Evolutionary conservation across 2,888 invertebrate species (phyloP).

Genomic region (Amiota minor): DNA sequence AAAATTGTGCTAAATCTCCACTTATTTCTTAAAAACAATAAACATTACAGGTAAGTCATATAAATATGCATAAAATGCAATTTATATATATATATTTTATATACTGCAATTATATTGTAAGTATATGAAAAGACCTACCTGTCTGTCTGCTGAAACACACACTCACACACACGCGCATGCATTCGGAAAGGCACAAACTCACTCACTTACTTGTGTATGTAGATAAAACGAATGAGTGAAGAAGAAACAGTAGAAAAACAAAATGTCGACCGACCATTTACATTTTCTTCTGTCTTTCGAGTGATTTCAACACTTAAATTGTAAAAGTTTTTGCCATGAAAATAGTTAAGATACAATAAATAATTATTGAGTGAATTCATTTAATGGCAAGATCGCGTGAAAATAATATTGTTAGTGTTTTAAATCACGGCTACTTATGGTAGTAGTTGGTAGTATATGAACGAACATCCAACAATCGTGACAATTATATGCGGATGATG

Average conservation of each 20-base stretch:
- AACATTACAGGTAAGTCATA: slow-evolving; percentile 51
- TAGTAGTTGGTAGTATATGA: no score
- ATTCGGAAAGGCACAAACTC: not conserved
- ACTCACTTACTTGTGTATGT: slow-evolving; percentile 33
- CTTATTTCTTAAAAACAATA: no score
- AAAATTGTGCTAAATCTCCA: no score
- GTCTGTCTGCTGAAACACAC: slow-evolving; percentile 53
- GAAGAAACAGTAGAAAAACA: slow-evolving; percentile 58
- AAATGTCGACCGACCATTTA: slow-evolving; percentile 67
- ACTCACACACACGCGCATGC: slow-evolving; percentile 36
- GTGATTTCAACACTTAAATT: not conserved
- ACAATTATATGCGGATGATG: no score
- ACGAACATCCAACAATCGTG: no score
- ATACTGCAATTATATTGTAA: slow-evolving; percentile 27
- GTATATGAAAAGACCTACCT: not conserved
- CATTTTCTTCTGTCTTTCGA: slow-evolving; percentile 41
- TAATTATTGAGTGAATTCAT: no score
- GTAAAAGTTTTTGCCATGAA: slow-evolving; percentile 37
- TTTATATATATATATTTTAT: not conserved
- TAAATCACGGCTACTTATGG: no score
- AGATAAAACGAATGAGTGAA: slow-evolving; percentile 52
- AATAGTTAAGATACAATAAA: not conserved
- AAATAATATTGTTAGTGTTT: no score
- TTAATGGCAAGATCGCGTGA: no score
- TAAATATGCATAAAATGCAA: slow-evolving; percentile 11